Evolutionary conservation across 2,113 vertebrate species (phyloP).

Genomic region (Stercorarius parasiticus): DNA sequence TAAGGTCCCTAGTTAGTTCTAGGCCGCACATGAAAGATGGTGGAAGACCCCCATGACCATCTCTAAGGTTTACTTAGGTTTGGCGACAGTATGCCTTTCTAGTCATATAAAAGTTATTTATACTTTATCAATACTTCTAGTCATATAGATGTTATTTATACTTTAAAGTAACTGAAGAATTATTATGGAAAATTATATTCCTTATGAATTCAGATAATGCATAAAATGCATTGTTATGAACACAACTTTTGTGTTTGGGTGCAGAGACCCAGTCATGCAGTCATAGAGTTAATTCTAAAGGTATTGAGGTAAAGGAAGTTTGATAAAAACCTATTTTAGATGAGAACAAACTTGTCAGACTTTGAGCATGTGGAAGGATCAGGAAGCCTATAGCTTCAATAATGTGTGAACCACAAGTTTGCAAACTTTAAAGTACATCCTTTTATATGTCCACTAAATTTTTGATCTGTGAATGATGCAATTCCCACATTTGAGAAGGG

Average conservation of each 20-base stretch:
- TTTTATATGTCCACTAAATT: background rate
- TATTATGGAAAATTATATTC: background rate
- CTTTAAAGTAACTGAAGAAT: background rate
- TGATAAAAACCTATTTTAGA: background rate
- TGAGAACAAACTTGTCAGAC: background rate
- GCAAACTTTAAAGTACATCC: background rate
- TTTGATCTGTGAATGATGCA: background rate
- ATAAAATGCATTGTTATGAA: background rate
- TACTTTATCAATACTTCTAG: background rate
- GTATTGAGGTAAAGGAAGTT: background rate
- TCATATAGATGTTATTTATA: background rate
- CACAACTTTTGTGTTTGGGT: background rate
- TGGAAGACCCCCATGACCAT: background rate
- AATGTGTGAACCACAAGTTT: background rate
- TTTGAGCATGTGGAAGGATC: no score
- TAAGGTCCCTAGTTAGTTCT: background rate
- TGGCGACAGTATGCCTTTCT: background rate
- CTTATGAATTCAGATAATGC: background rate
- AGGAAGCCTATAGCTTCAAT: background rate
- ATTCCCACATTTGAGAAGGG: background rate
- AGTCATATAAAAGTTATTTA: background rate
- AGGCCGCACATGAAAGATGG: no score
- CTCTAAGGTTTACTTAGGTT: background rate
- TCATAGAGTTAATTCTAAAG: background rate
- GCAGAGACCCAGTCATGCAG: background rate